A percentile compares a stretch with the other conserved stretches of the same genome.
These are phyloP conservation scores for Mus spicilegus DNA, from an alignment of 2,113 vertebrate species.

Conservation along the genomic window DNA sequence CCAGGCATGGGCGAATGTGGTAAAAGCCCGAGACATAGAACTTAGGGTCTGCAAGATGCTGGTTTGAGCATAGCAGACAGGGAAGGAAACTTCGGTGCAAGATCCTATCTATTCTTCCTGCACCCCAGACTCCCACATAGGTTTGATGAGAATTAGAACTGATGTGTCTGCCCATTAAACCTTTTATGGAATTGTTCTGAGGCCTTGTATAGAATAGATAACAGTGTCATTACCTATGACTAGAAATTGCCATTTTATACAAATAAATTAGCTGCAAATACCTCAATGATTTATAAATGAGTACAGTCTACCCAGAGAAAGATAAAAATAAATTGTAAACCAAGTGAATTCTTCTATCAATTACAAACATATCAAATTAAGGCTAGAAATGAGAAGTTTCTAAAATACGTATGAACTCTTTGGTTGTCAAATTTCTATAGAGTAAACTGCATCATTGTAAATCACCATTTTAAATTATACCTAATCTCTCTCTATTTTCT, in stretches of 20 bases:
- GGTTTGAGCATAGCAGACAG: neutral
- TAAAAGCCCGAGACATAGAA: neutral
- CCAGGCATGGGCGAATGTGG: neutral
- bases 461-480: neutral
- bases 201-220: neutral
- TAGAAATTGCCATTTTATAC: neutral
- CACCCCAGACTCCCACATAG: neutral
- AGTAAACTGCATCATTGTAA: neutral
- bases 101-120: neutral
- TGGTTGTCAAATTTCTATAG: neutral
- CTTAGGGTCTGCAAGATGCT: neutral
- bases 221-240: neutral
- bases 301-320: neutral
- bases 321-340: neutral
- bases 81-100: accelerated
- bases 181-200: neutral
- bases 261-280: neutral
- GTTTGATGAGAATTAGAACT: neutral
- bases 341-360: neutral
- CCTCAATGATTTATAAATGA: neutral
- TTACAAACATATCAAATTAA: neutral
- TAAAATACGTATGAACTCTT: neutral
- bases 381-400: neutral
- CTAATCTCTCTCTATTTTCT: neutral
- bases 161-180: neutral